phyloP scores from a whole-genome alignment of 2,797 vertebrate species.

The Halcyon smyrnensis region DNA sequence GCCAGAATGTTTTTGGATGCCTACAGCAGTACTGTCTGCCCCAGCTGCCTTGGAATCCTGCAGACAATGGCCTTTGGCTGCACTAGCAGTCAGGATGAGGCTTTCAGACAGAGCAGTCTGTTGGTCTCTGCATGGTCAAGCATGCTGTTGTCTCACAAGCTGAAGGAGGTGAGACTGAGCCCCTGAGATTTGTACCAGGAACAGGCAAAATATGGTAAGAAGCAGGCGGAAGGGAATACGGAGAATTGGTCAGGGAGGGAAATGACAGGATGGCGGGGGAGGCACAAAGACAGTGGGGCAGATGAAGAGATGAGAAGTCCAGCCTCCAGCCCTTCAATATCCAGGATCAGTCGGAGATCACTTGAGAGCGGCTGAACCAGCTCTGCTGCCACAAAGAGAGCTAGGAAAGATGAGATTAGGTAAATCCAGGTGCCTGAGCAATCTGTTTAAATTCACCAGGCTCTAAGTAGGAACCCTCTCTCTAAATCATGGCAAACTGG shows the following conservation, averaged over 20 bases:
- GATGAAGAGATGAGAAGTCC: neutral
- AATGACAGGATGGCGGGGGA: neutral
- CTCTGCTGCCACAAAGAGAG: neutral
- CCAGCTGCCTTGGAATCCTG: neutral
- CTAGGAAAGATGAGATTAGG: constrained; percentile 23
- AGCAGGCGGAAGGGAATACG: neutral
- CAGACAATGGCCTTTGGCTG: neutral
- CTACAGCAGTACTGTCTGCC: neutral
- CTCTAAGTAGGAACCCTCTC: neutral
- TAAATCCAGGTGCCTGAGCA: constrained; percentile 8
- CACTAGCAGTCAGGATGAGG: neutral
- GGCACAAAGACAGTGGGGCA: neutral
- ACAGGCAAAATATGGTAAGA: neutral
- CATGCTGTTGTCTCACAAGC: neutral
- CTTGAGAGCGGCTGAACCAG: neutral
- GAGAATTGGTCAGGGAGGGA: neutral
- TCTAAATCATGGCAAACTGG: neutral
- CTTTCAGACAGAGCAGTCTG: neutral
- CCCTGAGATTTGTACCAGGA: neutral
- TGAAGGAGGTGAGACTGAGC: neutral
- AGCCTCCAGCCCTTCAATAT: neutral
- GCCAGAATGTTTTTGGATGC: neutral
- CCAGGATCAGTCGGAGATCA: neutral
- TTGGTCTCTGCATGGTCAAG: neutral
- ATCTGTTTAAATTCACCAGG: constrained; percentile 23